phyloP scores from a whole-genome alignment of 2,113 vertebrate genomes.

The Petromus typicus region DNA sequence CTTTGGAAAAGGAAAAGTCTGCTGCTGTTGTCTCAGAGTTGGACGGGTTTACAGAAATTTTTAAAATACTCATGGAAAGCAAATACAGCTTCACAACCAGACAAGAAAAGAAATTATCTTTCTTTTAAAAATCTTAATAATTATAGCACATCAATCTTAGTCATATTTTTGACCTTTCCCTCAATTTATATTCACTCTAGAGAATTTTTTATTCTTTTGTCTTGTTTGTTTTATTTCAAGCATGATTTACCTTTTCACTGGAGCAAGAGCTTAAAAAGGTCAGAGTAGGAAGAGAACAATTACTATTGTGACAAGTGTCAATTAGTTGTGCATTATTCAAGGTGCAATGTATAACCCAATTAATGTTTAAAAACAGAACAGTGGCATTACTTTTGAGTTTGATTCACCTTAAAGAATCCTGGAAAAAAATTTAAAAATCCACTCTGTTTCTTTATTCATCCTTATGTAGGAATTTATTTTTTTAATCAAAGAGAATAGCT shows the following conservation, averaged over 20 bases:
- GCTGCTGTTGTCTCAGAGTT: slow-evolving; percentile 81
- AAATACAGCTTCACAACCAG: slow-evolving; percentile 79
- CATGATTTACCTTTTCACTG: slow-evolving; percentile 62
- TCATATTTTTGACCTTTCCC: slow-evolving; percentile 74
- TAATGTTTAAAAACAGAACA: slow-evolving; percentile 42
- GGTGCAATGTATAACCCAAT: slow-evolving; percentile 46
- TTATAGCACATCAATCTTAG: slow-evolving; percentile 62
- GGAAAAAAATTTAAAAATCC: slow-evolving; percentile 64
- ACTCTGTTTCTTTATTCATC: neutral
- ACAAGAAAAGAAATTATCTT: slow-evolving; percentile 64
- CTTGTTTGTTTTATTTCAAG: slow-evolving; percentile 72
- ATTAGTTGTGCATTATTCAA: slow-evolving; percentile 46
- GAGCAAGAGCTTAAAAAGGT: slow-evolving; percentile 60
- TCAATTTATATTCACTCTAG: slow-evolving; percentile 77
- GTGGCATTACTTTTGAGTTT: slow-evolving; percentile 47
- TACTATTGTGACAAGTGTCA: slow-evolving; percentile 70
- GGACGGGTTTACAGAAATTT: slow-evolving; percentile 80
- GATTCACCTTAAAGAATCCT: slow-evolving; percentile 64
- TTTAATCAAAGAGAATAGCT: slow-evolving; percentile 69
- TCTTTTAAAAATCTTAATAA: slow-evolving; percentile 76
- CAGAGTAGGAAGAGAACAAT: slow-evolving; percentile 60
- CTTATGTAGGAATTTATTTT: slow-evolving; percentile 41
- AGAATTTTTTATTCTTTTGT: slow-evolving; percentile 71
- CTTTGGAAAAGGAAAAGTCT: slow-evolving; percentile 82
- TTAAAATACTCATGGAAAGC: slow-evolving; percentile 76